These are phyloP conservation scores for Eucera pruinosa DNA, from an alignment of 2,888 invertebrate species.

Conservation along the genomic window DNA sequence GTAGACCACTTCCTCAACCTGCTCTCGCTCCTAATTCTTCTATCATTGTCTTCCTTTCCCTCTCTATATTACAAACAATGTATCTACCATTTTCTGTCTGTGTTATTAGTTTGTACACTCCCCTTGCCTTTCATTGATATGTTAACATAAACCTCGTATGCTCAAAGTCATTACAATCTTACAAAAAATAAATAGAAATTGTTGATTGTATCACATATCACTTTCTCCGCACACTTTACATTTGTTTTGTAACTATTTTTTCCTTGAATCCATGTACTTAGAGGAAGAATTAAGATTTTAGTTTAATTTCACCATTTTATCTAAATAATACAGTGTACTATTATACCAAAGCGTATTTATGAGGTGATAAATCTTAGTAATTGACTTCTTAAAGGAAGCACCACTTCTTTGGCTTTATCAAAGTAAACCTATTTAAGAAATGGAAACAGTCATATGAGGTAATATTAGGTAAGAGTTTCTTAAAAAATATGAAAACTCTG, in stretches of 20 bases:
- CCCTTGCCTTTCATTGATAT: slow-evolving; percentile 63
- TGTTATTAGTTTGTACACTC: slow-evolving; percentile 48
- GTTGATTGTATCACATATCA: slow-evolving; percentile 52
- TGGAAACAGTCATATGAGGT: slow-evolving; percentile 60
- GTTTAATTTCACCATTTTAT: slow-evolving; percentile 36
- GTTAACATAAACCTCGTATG: slow-evolving; percentile 69
- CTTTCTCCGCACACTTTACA: slow-evolving; percentile 57
- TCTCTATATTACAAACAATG: slow-evolving; percentile 49
- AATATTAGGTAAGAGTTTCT: slow-evolving; percentile 53
- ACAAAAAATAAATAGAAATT: slow-evolving; percentile 64
- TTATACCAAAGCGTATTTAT: slow-evolving; percentile 44
- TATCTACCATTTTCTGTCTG: slow-evolving; percentile 60
- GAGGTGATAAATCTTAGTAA: slow-evolving; percentile 58
- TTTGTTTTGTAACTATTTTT: slow-evolving; percentile 47
- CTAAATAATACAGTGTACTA: slow-evolving; percentile 38
- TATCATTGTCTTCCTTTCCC: slow-evolving; percentile 54
- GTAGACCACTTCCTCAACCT: slow-evolving; percentile 65
- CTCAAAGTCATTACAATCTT: slow-evolving; percentile 67
- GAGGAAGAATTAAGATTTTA: slow-evolving; percentile 59
- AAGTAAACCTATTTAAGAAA: slow-evolving; percentile 51
- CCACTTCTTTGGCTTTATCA: slow-evolving; percentile 59
- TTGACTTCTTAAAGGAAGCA: slow-evolving; percentile 71
- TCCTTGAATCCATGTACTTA: slow-evolving; percentile 44
- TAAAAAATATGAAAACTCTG: slow-evolving; percentile 47
- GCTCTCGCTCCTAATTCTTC: slow-evolving; percentile 61